phyloP scores from a whole-genome alignment of 2,797 vertebrate genomes.

The Hydrocynus forskahlii region DNA sequence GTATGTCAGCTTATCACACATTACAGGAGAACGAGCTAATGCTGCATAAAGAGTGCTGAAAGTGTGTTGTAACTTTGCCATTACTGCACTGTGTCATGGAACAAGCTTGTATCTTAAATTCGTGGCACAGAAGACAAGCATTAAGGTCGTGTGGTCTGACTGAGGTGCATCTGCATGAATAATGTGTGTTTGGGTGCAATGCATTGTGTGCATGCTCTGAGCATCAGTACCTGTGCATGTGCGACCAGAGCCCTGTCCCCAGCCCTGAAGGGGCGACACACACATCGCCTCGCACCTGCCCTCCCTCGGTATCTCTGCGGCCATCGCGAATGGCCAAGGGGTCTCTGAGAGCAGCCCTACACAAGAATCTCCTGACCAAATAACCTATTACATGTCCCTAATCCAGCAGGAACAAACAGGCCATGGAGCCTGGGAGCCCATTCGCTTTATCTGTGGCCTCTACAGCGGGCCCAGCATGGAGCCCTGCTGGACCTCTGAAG shows the following conservation, averaged over 20 bases:
- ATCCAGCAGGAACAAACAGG: conserved; percentile 69
- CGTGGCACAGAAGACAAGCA: background rate
- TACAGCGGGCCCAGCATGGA: conserved; percentile 60
- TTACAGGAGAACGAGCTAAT: conserved; percentile 44
- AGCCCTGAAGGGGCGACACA: background rate
- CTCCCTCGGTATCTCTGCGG: background rate
- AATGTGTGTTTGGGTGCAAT: background rate
- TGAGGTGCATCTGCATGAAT: background rate
- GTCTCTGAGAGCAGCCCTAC: conserved; percentile 18
- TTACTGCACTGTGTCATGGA: background rate
- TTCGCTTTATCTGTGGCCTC: conserved; percentile 68
- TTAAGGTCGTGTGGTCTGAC: background rate
- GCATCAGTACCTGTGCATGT: background rate
- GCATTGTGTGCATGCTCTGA: background rate
- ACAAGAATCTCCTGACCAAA: conserved; percentile 57
- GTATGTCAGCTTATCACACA: conserved; percentile 43
- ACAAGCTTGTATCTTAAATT: background rate
- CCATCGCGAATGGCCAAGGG: background rate
- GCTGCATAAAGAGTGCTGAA: background rate
- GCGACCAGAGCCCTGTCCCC: too few species aligned
- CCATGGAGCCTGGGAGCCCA: conserved; percentile 68
- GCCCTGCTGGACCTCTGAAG: conserved; percentile 72
- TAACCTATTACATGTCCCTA: conserved; percentile 60
- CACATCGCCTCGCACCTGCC: conserved; percentile 3
- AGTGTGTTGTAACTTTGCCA: conserved; percentile 9